Evolutionary conservation across 2,888 invertebrate species (phyloP).

Genomic region (Mythimna albipuncta): DNA sequence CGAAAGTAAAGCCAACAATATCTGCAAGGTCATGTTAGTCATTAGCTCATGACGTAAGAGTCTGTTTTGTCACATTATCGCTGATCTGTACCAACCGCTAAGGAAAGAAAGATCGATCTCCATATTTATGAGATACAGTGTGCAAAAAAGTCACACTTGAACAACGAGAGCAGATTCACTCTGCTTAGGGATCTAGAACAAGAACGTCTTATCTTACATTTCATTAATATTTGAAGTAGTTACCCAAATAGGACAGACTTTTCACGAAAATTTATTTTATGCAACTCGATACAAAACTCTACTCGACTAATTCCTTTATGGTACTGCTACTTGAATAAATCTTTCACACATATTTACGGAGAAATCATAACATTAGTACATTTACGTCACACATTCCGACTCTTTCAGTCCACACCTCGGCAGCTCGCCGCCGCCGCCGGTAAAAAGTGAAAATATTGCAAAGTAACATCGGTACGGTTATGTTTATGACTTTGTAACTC

Average conservation of each 20-base stretch:
- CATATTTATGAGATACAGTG: conserved; percentile 35
- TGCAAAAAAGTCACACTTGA: conserved; percentile 34
- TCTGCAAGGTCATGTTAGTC: conserved; percentile 50
- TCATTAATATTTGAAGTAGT: conserved; percentile 26
- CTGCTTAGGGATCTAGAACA: conserved; percentile 34
- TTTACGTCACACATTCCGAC: conserved; percentile 20
- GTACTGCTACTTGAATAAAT: conserved; percentile 8
- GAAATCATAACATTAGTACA: conserved; percentile 44
- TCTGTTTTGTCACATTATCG: conserved; percentile 44
- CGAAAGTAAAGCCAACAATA: conserved; percentile 41
- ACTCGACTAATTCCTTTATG: not conserved
- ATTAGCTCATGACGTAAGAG: conserved; percentile 41
- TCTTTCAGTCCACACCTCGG: conserved; percentile 16
- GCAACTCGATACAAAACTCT: not conserved
- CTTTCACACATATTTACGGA: conserved; percentile 10
- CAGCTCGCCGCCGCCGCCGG: conserved; percentile 3
- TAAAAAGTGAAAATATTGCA: conserved; percentile 59
- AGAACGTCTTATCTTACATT: conserved; percentile 22
- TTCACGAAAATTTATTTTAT: conserved; percentile 3
- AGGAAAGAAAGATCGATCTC: conserved; percentile 35
- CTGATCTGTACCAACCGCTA: conserved; percentile 28
- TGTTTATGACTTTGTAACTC: conserved; percentile 47
- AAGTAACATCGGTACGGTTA: conserved; percentile 31
- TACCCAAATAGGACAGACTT: not conserved
- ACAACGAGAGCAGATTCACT: conserved; percentile 6